A percentile compares a stretch with the other conserved stretches of the same genome.
These are phyloP conservation scores for Tigriopus japonicus DNA, from an alignment of 1,140 invertebrate species.

Conservation along the genomic window DNA sequence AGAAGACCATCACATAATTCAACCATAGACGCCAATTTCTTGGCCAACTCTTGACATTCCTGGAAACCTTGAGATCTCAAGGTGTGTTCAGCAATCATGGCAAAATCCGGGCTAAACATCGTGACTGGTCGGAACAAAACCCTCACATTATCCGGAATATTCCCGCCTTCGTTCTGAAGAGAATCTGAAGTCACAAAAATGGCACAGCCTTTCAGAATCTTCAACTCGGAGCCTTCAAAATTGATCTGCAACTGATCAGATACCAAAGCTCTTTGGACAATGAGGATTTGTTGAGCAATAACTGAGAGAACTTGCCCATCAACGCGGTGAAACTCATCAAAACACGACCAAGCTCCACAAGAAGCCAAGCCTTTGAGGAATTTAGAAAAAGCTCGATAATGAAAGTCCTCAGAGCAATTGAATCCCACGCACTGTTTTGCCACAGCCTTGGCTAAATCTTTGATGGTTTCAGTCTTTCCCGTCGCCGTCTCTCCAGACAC, in stretches of 20 bases:
- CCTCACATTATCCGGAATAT: conserved; percentile 86
- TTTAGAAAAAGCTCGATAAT: conserved; percentile 81
- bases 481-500: conserved; percentile 85
- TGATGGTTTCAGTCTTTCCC: conserved; percentile 89
- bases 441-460: conserved; percentile 87
- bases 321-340: conserved; percentile 71
- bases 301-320: conserved; percentile 63
- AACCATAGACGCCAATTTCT: conserved; percentile 89
- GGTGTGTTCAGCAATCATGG: conserved; percentile 80
- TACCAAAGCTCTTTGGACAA: conserved; percentile 55
- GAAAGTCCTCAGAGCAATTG: conserved; percentile 76
- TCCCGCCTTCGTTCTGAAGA: conserved; percentile 71
- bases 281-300: conserved; percentile 64
- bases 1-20: conserved; percentile 81
- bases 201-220: conserved; percentile 70
- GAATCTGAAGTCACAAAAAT: conserved; percentile 95
- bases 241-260: conserved; percentile 46
- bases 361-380: conserved; percentile 92
- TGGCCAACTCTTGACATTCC: conserved; percentile 58
- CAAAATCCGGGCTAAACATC: conserved; percentile 96
- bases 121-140: conserved; percentile 83
- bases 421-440: conserved; percentile 93
- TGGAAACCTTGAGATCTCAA: conserved; percentile 85
- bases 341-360: conserved; percentile 90
- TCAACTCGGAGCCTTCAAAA: conserved; percentile 68